These are phyloP conservation scores for Rattus rattus DNA, from an alignment of 2,113 vertebrate genomes.

Conservation along the genomic window DNA sequence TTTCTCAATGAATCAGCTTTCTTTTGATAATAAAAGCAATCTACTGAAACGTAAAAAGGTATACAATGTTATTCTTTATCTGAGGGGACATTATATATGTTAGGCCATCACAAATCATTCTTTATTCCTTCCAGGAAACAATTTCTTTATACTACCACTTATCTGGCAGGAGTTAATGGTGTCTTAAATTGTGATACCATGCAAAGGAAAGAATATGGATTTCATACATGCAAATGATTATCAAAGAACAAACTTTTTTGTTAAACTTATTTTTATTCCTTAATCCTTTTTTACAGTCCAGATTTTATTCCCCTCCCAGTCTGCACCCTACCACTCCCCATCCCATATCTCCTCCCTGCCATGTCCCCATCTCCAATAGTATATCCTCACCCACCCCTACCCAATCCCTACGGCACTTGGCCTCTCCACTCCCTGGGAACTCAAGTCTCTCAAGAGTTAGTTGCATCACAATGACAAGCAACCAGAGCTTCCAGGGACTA, in stretches of 20 bases:
- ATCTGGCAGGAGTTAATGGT: constrained; percentile 13
- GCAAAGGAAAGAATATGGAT: background rate
- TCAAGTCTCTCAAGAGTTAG: too few relatives aligned
- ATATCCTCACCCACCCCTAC: too few relatives aligned
- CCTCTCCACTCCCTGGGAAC: too few relatives aligned
- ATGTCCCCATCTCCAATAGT: too few relatives aligned
- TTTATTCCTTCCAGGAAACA: background rate
- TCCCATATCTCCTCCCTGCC: too few relatives aligned
- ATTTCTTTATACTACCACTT: constrained; percentile 40
- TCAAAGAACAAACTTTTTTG: background rate
- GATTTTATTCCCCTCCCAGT: too few relatives aligned
- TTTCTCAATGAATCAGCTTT: constrained; percentile 57
- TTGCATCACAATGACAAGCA: too few relatives aligned
- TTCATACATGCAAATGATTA: background rate
- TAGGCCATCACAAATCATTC: background rate
- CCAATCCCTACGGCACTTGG: too few relatives aligned
- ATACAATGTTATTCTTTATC: constrained; percentile 37
- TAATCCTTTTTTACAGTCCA: too few relatives aligned
- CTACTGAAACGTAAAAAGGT: constrained; percentile 58
- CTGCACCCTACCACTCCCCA: too few relatives aligned
- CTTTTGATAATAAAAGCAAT: constrained; percentile 78
- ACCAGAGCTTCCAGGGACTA: too few relatives aligned
- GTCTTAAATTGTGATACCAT: constrained; percentile 29
- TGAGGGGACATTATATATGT: background rate
- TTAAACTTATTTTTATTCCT: too few relatives aligned